These are phyloP conservation scores for Phoxinus phoxinus DNA, from an alignment of 2,113 vertebrate genomes.

Conservation along the genomic window DNA sequence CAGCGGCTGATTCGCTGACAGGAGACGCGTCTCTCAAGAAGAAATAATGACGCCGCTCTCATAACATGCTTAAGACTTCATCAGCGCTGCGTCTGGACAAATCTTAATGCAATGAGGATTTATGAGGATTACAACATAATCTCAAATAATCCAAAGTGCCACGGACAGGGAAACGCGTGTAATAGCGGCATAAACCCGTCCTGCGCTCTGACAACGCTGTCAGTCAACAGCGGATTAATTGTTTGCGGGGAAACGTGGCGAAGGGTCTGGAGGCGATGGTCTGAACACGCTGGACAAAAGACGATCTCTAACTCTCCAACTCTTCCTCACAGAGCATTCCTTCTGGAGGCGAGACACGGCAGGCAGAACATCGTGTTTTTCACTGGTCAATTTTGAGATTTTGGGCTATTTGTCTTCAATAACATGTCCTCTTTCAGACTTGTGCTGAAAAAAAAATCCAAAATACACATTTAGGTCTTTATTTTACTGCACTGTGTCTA, in stretches of 20 bases:
- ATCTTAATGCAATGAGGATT: slow-evolving; percentile 98
- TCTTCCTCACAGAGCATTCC: too few relatives aligned
- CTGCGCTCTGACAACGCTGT: slow-evolving; percentile 87
- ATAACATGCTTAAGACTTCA: slow-evolving; percentile 88
- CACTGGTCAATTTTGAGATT: too few relatives aligned
- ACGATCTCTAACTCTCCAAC: too few relatives aligned
- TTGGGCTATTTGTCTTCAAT: too few relatives aligned
- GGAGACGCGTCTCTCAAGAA: slow-evolving; percentile 49
- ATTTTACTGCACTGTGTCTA: too few relatives aligned
- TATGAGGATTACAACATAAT: slow-evolving; percentile 99
- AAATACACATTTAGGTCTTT: too few relatives aligned
- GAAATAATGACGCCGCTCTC: slow-evolving; percentile 78
- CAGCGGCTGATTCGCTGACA: slow-evolving; percentile 48
- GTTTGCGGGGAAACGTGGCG: slow-evolving; percentile 55
- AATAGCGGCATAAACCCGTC: slow-evolving; percentile 91
- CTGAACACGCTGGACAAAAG: slow-evolving; percentile 68
- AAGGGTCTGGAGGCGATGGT: slow-evolving; percentile 61
- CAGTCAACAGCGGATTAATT: slow-evolving; percentile 82
- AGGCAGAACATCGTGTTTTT: too few relatives aligned
- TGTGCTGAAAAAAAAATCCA: too few relatives aligned
- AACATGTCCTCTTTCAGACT: too few relatives aligned
- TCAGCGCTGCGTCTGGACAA: slow-evolving; percentile 95
- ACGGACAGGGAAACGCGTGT: slow-evolving; percentile 92
- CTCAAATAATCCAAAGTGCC: slow-evolving; percentile 99
- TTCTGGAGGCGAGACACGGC: too few relatives aligned